These are phyloP conservation scores for Charanyca ferruginea DNA, from an alignment of 2,888 invertebrate species.

Conservation along the genomic window DNA sequence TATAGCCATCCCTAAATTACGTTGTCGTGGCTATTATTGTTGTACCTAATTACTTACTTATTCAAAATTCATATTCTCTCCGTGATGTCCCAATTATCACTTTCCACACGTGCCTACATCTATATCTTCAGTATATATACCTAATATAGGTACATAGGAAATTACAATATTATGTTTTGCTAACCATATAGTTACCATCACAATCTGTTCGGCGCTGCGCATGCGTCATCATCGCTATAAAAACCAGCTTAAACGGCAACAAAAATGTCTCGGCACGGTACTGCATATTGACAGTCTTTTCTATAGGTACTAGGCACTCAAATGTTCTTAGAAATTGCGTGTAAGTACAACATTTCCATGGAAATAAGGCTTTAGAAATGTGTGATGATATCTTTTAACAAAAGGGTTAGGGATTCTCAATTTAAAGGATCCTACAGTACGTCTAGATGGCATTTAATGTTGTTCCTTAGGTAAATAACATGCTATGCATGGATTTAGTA, in stretches of 20 bases:
- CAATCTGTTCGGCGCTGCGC: conserved; percentile 49
- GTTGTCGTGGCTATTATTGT: conserved; percentile 17
- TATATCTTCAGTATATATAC: neutral
- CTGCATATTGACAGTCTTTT: conserved; percentile 46
- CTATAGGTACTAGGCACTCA: conserved; percentile 5
- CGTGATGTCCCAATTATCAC: conserved; percentile 52
- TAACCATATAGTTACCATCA: conserved; percentile 33
- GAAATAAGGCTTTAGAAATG: conserved; percentile 18
- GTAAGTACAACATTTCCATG: conserved; percentile 30
- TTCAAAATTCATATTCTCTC: conserved; percentile 26
- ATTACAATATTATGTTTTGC: conserved; percentile 19
- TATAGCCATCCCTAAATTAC: conserved; percentile 11
- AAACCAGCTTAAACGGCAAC: conserved; percentile 40
- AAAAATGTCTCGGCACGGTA: conserved; percentile 47
- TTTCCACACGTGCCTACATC: neutral
- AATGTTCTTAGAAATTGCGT: conserved; percentile 37
- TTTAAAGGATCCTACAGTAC: neutral
- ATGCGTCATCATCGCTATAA: conserved; percentile 61
- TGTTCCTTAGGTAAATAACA: no score
- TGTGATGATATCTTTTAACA: conserved; percentile 12
- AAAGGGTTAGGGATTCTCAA: neutral
- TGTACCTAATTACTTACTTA: conserved; percentile 16
- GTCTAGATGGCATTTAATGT: no score
- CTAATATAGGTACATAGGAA: neutral
- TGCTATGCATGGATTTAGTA: no score